These are phyloP conservation scores for Clarias batrachus DNA, from an alignment of 2,113 vertebrate species.

Conservation along the genomic window DNA sequence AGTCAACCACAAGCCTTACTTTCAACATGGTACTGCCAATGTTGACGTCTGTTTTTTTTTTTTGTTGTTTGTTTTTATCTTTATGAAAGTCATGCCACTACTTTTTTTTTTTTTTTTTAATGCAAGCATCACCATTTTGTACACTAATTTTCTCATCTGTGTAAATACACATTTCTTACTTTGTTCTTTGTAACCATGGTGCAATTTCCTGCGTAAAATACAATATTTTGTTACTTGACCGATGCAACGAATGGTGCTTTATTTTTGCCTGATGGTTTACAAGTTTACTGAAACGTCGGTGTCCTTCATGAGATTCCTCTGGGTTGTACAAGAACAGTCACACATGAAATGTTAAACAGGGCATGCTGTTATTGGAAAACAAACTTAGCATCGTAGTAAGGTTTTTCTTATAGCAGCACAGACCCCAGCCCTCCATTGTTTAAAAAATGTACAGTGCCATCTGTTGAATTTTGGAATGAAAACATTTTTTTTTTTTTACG, in stretches of 20 bases:
- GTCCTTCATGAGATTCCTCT: not conserved
- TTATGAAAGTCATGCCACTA: constrained; percentile 70
- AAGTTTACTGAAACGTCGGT: not conserved
- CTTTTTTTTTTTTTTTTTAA: constrained; percentile 49
- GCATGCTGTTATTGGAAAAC: not conserved
- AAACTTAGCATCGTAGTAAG: not conserved
- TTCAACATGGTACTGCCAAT: constrained; percentile 67
- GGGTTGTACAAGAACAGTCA: not conserved
- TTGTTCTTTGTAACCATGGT: constrained; percentile 65
- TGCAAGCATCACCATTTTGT: constrained; percentile 65
- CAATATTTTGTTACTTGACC: constrained; percentile 74
- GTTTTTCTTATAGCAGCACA: not conserved
- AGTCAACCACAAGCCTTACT: constrained; percentile 64
- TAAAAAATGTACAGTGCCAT: no score
- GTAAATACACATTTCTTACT: constrained; percentile 67
- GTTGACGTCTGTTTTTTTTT: constrained; percentile 43
- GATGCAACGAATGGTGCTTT: not conserved
- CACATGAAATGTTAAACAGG: not conserved
- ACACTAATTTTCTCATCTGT: constrained; percentile 64
- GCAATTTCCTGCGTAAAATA: constrained; percentile 78
- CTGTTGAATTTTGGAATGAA: no score
- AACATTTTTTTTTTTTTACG: no score
- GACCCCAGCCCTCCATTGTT: no score
- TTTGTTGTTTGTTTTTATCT: not conserved
- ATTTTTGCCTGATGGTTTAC: not conserved